These are phyloP conservation scores for Bos javanicus DNA, from an alignment of 2,113 vertebrate species.

Conservation along the genomic window DNA sequence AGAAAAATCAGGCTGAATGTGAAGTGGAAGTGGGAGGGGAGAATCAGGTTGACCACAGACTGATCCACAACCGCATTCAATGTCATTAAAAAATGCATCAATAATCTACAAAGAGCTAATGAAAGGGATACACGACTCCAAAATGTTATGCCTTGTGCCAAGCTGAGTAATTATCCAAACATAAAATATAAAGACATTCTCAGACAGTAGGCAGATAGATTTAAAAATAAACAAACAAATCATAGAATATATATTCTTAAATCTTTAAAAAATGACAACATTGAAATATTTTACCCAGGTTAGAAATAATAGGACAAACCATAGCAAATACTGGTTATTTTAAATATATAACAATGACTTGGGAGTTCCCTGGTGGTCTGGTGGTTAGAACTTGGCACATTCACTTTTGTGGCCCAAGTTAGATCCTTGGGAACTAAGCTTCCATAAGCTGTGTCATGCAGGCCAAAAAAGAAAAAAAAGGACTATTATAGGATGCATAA, in stretches of 20 bases:
- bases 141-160: background rate
- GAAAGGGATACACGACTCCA: background rate
- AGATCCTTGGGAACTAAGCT: background rate
- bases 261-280: background rate
- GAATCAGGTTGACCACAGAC: background rate
- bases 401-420: background rate
- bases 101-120: background rate
- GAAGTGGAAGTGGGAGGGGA: background rate
- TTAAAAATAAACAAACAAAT: background rate
- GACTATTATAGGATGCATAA: background rate
- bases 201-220: background rate
- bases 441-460: background rate
- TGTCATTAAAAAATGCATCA: background rate
- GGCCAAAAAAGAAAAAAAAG: background rate
- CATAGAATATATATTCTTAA: background rate
- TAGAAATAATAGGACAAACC: background rate
- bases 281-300: background rate
- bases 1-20: background rate
- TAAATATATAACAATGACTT: background rate
- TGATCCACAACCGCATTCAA: background rate
- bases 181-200: background rate
- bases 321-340: background rate
- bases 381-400: background rate
- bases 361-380: background rate
- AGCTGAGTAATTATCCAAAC: background rate